Evolutionary conservation across 1,140 invertebrate species (phyloP).

Genomic region (Aphaenogaster floridana): DNA sequence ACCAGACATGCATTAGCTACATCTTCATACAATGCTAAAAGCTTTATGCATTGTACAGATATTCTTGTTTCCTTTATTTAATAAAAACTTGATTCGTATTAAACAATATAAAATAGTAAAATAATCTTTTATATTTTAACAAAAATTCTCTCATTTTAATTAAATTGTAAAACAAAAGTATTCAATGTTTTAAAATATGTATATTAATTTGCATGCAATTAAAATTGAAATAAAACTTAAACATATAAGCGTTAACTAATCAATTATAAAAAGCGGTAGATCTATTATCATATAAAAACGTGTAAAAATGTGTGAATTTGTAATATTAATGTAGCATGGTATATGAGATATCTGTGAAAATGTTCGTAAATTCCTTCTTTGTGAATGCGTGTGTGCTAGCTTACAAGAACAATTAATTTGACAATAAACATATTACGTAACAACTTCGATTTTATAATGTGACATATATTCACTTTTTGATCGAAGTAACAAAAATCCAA

Average conservation of each 20-base stretch:
- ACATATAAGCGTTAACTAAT: conserved; percentile 31
- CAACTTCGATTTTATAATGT: conserved; percentile 36
- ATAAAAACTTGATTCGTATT: not conserved
- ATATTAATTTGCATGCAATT: conserved; percentile 29
- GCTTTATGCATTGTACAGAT: not conserved
- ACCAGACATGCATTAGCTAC: conserved; percentile 82
- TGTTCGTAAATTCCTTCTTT: not conserved
- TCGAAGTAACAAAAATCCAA: conserved; percentile 28
- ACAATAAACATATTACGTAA: conserved; percentile 3
- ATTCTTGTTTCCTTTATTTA: conserved; percentile 26
- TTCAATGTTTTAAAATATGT: not conserved
- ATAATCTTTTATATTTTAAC: not conserved
- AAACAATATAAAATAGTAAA: conserved; percentile 27
- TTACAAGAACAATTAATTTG: conserved; percentile 8
- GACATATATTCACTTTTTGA: not conserved
- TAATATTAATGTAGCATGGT: conserved; percentile 16
- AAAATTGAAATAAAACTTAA: conserved; percentile 20
- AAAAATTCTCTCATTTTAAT: not conserved
- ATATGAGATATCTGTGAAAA: conserved; percentile 13
- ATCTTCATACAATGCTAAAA: conserved; percentile 45
- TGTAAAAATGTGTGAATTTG: not conserved
- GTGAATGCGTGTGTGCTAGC: conserved; percentile 24
- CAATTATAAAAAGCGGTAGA: conserved; percentile 41
- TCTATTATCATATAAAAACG: conserved; percentile 19
- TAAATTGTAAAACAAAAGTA: conserved; percentile 12